Percentiles rank a stretch among this genome's conserved stretches.
Conservation (phyloP, 1,140 invertebrate genomes). For the Cyrtorhinus lividipennis region DNA sequence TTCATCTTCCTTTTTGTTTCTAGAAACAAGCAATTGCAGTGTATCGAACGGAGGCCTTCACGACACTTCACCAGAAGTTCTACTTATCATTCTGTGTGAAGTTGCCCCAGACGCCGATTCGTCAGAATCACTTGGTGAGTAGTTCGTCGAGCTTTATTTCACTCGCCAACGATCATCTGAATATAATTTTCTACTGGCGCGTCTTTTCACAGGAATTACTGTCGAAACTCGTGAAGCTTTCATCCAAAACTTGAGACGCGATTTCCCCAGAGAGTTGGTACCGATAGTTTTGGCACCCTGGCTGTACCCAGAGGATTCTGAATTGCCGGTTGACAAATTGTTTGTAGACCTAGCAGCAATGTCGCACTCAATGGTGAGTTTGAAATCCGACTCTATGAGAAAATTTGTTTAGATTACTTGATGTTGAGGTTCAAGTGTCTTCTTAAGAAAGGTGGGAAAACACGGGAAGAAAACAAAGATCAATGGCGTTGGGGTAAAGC, state of each 20-base stretch:
- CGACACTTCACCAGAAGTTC: conserved; percentile 72
- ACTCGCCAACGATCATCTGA: too few species aligned
- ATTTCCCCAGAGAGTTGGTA: conserved; percentile 74
- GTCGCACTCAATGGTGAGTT: conserved; percentile 44
- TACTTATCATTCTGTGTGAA: conserved; percentile 56
- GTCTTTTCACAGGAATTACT: conserved; percentile 38
- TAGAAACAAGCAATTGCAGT: conserved; percentile 38
- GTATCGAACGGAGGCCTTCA: conserved; percentile 66
- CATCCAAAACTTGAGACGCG: conserved; percentile 59
- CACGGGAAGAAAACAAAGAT: too few species aligned
- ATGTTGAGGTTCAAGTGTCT: too few species aligned
- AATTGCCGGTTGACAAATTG: conserved; percentile 48
- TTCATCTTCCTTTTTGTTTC: conserved; percentile 1
- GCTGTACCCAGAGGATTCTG: conserved; percentile 62
- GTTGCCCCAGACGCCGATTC: conserved; percentile 23
- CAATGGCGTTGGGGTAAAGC: too few species aligned
- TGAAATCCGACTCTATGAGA: conserved; percentile 4
- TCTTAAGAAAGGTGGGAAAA: too few species aligned
- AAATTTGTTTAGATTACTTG: too few species aligned
- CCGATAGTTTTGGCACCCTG: conserved; percentile 77
- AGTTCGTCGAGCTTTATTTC: too few species aligned
- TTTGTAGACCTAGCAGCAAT: conserved; percentile 34
- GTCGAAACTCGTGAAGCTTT: conserved; percentile 63
- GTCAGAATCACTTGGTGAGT: conserved; percentile 35
- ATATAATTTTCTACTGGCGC: too few species aligned